These are phyloP conservation scores for Nematopogon swammerdamellus DNA, from an alignment of 2,888 invertebrate species.

Conservation along the genomic window DNA sequence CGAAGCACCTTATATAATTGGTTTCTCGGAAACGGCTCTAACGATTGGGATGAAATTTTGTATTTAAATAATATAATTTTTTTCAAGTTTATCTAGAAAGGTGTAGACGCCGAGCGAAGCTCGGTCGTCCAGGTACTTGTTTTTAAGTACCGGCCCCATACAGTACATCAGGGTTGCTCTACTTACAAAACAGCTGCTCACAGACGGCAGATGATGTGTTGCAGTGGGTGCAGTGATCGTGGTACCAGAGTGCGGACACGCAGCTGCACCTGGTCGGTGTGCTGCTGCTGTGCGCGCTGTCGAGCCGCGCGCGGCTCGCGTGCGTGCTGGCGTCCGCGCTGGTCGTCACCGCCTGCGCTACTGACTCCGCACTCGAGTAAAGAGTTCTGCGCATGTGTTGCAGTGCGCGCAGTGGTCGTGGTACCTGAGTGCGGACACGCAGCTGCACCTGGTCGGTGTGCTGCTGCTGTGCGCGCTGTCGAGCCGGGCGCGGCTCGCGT, in stretches of 20 bases:
- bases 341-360: constrained; percentile 39
- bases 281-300: constrained; percentile 59
- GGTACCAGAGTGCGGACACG: constrained; percentile 75
- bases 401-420: constrained; percentile 82
- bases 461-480: constrained; percentile 60
- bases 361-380: constrained; percentile 44
- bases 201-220: too few species aligned
- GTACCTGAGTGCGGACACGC: constrained; percentile 75
- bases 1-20: too few species aligned
- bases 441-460: constrained; percentile 68
- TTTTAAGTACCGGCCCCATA: too few species aligned
- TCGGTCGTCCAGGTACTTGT: too few species aligned
- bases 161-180: too few species aligned
- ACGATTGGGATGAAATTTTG: too few species aligned
- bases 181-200: too few species aligned
- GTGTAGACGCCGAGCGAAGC: too few species aligned
- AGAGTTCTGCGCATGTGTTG: too few species aligned
- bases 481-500: constrained; percentile 24
- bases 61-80: too few species aligned
- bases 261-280: constrained; percentile 71
- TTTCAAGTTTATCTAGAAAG: too few species aligned
- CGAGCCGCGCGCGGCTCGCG: constrained; percentile 26
- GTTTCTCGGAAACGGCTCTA: too few species aligned
- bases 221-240: constrained; percentile 79
- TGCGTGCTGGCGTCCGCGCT: constrained; percentile 27